These are phyloP conservation scores for Atta cephalotes DNA, from an alignment of 1,140 invertebrate genomes.

Conservation along the genomic window DNA sequence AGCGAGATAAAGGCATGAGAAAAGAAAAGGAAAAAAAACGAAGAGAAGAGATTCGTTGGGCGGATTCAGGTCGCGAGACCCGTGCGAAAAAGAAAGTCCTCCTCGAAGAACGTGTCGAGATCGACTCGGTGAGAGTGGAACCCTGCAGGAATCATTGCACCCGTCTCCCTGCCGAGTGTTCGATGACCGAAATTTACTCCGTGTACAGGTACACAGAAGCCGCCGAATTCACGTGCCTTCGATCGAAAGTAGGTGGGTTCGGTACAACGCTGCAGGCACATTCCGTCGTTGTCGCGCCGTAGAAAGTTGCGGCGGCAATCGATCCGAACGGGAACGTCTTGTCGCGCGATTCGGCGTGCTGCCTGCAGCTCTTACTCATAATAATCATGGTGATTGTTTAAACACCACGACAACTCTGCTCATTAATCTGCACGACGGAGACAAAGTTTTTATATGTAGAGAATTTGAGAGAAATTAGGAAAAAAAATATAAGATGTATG, in stretches of 20 bases:
- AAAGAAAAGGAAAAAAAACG: constrained; percentile 1
- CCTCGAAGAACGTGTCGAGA: constrained; percentile 54
- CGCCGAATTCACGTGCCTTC: constrained; percentile 34
- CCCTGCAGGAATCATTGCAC: constrained; percentile 44
- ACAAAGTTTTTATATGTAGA: not conserved
- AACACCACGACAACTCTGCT: not conserved
- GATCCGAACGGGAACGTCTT: constrained; percentile 22
- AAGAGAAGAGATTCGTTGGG: constrained; percentile 34
- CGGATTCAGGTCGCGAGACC: constrained; percentile 72
- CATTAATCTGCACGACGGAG: not conserved
- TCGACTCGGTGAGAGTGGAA: constrained; percentile 75
- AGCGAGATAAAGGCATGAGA: not conserved
- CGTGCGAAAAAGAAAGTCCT: constrained; percentile 76
- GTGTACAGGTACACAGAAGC: constrained; percentile 37
- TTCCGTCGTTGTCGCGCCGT: constrained; percentile 54
- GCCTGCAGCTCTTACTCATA: not conserved
- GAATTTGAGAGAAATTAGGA: not conserved
- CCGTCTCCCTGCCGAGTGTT: constrained; percentile 13
- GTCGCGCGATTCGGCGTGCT: not conserved
- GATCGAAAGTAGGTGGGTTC: constrained; percentile 63
- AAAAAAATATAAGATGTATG: not conserved
- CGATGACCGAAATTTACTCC: constrained; percentile 73
- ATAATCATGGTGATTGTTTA: not conserved
- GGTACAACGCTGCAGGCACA: constrained; percentile 35
- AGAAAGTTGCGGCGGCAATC: constrained; percentile 53